phyloP scores from a whole-genome alignment of 2,113 vertebrate species.

The Dolichallabes microphthalmus region DNA sequence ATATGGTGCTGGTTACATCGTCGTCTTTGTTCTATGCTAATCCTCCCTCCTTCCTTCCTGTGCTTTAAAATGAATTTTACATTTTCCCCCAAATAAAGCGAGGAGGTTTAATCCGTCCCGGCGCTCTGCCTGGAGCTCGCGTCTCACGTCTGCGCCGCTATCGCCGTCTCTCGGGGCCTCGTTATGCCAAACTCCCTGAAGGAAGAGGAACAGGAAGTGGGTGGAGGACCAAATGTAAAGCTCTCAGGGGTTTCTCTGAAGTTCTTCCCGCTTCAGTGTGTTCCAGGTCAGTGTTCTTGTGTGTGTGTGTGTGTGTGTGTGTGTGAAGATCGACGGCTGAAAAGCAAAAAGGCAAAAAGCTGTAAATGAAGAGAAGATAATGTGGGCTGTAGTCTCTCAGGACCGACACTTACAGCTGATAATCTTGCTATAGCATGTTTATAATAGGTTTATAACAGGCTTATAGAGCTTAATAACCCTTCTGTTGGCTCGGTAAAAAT shows the following conservation, averaged over 20 bases:
- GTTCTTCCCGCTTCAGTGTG: slow-evolving; percentile 22
- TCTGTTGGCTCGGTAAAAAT: neutral
- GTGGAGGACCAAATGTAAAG: neutral
- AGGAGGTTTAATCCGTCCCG: slow-evolving; percentile 51
- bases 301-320: neutral
- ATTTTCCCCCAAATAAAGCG: neutral
- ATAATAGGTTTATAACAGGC: neutral
- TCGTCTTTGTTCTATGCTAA: neutral
- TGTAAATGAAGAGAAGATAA: neutral
- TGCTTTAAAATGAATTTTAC: neutral
- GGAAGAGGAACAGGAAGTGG: slow-evolving; percentile 4
- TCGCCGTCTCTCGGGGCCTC: slow-evolving; percentile 17
- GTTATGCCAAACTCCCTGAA: slow-evolving; percentile 24
- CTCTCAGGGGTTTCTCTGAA: neutral
- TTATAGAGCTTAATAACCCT: neutral
- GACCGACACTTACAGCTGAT: neutral
- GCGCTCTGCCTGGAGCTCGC: neutral
- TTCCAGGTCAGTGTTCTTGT: slow-evolving; percentile 59
- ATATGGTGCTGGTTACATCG: neutral
- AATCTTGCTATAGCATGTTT: neutral
- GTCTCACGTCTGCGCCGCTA: neutral
- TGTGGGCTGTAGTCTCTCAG: neutral
- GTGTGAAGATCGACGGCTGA: neutral
- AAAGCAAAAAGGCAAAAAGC: neutral
- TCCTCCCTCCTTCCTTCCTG: neutral